Base-by-base conservation (phyloP, 92 coral and sea anemone genomes). In the Paragorgia papillata region DNA sequence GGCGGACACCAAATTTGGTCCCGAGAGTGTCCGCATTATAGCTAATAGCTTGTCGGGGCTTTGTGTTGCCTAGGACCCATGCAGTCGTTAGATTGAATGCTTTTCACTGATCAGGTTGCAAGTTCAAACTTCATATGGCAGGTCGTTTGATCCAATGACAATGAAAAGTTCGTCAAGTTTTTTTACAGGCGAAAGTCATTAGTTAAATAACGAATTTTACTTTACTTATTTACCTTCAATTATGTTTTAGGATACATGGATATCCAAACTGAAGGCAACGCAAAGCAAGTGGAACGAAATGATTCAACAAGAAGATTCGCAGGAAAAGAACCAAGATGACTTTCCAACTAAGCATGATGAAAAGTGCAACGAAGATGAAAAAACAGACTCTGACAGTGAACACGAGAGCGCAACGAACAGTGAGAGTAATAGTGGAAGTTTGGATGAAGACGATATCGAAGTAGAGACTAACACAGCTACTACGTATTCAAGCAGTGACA, bases 161-260 rank as follows among this genome's bases (percentile, higher is more conserved):
- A n/a, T n/a, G n/a, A n/a, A n/a, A n/a, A n/a, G n/a, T n/a, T n/a
- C n/a, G n/a, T n/a, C n/a, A n/a, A n/a, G n/a, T n/a, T n/a, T n/a
- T n/a, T n/a, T n/a, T n/a, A n/a, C n/a, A n/a, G n/a, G n/a, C n/a
- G n/a, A n/a, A n/a, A n/a, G n/a, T n/a, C n/a, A n/a, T n/a, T n/a
- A n/a, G n/a, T n/a, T n/a, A n/a, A n/a, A n/a, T n/a, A n/a, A n/a
- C n/a, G n/a, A n/a, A n/a, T n/a, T n/a, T n/a, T n/a, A n/a, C n/a
- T n/a, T n/a, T n/a, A n/a, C n/a, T n/a, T n/a, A n/a, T n/a, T n/a
- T n/a, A n/a, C n/a, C n/a, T n/a, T n/a, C n/a, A n/a, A 46, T 46
- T 15, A 46, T 46, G 29, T 29, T 7, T 66, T 69, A 92, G 97
- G 96, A 90, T 79, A 90, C 90, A 15, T 92, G 97, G 97, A 90